These are phyloP conservation scores for Eptesicus fuscus DNA, from an alignment of 2,113 vertebrate species.

Conservation along the genomic window DNA sequence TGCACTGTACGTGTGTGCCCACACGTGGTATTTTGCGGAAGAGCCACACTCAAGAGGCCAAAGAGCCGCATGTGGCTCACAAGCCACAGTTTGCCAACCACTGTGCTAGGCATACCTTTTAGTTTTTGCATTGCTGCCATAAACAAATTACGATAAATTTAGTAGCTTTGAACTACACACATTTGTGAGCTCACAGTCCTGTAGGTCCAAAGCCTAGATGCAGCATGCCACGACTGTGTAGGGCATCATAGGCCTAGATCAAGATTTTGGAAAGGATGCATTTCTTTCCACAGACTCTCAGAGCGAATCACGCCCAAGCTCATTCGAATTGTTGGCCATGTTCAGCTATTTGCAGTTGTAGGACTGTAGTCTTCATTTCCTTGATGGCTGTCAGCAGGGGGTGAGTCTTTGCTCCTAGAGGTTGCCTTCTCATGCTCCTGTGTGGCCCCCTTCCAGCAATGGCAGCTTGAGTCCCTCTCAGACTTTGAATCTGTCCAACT, in stretches of 20 bases:
- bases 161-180: neutral
- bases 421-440: neutral
- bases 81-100: no score
- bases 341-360: neutral
- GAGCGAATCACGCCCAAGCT: neutral
- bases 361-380: neutral
- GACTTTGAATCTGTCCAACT: neutral
- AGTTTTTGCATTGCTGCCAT: neutral
- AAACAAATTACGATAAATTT: neutral
- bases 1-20: no score
- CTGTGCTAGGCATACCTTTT: neutral
- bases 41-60: no score
- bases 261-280: neutral
- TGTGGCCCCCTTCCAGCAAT: neutral
- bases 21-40: no score
- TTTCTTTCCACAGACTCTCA: neutral
- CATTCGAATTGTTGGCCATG: neutral
- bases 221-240: neutral
- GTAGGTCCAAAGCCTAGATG: neutral
- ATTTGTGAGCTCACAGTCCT: neutral
- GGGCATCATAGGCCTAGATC: neutral
- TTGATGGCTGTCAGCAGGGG: neutral
- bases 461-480: neutral
- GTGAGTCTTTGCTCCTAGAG: neutral
- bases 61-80: no score